A percentile compares a stretch with the other conserved stretches of the same genome.
Evolutionary conservation across 2,113 vertebrate genomes (phyloP).

Genomic region (Panthera uncia): DNA sequence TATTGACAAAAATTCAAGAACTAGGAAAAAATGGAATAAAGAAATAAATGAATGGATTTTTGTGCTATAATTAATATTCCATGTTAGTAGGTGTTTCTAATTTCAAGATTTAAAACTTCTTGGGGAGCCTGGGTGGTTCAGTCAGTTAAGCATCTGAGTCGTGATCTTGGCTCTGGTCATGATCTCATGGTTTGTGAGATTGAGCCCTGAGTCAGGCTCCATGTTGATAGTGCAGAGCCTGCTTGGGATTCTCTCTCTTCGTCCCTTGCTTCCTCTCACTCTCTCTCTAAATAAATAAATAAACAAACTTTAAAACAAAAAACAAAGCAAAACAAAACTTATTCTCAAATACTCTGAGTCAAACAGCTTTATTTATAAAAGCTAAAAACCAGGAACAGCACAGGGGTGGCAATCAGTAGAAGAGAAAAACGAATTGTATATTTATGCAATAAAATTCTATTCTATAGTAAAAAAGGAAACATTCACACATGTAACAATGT

Average conservation of each 20-base stretch:
- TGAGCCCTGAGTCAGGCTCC: too few relatives aligned
- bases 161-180: too few relatives aligned
- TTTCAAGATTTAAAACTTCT: neutral
- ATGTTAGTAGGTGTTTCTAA: neutral
- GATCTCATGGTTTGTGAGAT: too few relatives aligned
- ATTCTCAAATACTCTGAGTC: neutral
- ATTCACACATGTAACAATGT: neutral
- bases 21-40: neutral
- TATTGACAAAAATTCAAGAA: constrained; percentile 28
- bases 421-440: neutral
- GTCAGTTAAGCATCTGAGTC: too few relatives aligned
- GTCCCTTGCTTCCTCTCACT: too few relatives aligned
- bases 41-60: neutral
- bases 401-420: neutral
- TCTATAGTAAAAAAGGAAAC: neutral
- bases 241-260: too few relatives aligned
- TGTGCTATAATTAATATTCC: neutral
- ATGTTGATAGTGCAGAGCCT: too few relatives aligned
- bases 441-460: neutral
- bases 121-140: too few relatives aligned
- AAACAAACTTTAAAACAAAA: too few relatives aligned
- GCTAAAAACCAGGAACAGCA: neutral
- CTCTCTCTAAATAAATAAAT: too few relatives aligned
- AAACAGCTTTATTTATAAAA: neutral
- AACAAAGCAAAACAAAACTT: neutral